Evolutionary conservation across 2,113 vertebrate species (phyloP).

Genomic region (Pontoporia blainvillei): DNA sequence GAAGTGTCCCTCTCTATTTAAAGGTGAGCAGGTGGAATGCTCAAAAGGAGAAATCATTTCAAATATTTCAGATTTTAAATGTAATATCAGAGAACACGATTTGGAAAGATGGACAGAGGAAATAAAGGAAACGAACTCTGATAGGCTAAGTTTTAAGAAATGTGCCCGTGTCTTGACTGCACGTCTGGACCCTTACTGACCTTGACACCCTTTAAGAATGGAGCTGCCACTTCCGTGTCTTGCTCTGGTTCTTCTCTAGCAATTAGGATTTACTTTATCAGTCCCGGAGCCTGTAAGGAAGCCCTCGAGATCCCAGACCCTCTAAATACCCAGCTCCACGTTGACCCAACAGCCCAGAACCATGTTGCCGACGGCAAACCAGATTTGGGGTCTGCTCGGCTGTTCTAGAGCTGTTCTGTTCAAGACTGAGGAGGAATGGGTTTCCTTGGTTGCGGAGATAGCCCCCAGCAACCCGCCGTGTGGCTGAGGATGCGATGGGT

Average conservation of each 20-base stretch:
- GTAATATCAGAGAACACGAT: background rate
- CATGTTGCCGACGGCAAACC: background rate
- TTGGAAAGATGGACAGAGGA: background rate
- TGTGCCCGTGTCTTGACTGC: fast-evolving
- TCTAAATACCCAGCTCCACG: background rate
- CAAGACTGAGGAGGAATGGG: background rate
- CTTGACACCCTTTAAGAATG: background rate
- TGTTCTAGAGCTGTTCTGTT: background rate
- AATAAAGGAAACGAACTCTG: background rate
- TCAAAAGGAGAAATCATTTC: background rate
- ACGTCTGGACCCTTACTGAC: background rate
- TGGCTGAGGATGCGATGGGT: background rate
- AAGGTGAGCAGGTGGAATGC: background rate
- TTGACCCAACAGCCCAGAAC: background rate
- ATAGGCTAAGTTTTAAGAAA: background rate
- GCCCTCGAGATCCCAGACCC: too few species aligned
- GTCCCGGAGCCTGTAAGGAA: background rate
- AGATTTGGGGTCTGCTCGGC: background rate
- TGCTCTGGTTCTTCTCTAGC: background rate
- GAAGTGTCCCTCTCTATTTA: background rate
- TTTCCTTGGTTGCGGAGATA: background rate
- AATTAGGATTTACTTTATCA: background rate
- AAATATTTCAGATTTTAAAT: background rate
- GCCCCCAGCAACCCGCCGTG: background rate
- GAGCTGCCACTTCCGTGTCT: background rate